Percentiles rank a stretch among this genome's conserved stretches.
These are phyloP conservation scores for Erinaceus europaeus DNA, from an alignment of 2,113 vertebrate species.

Conservation along the genomic window DNA sequence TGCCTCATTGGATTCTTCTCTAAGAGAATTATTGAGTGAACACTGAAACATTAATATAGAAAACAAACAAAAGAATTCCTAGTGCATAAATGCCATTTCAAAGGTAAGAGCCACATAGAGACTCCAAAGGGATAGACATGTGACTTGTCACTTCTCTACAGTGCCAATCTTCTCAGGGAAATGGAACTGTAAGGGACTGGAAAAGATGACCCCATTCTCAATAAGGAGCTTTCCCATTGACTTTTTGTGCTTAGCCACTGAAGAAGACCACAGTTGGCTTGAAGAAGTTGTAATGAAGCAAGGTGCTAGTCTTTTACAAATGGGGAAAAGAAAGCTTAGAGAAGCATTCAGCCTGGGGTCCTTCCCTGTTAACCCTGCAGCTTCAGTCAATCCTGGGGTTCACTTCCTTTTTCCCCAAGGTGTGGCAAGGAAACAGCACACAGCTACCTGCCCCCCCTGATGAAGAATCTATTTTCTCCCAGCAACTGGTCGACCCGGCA, in stretches of 20 bases:
- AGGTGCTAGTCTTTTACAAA: neutral
- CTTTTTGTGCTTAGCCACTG: too few relatives aligned
- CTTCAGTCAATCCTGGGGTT: neutral
- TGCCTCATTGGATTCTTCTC: neutral
- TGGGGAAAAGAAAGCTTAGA: neutral
- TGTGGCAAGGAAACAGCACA: fast-evolving
- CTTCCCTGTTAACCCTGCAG: neutral
- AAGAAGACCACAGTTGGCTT: too few relatives aligned
- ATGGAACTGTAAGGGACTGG: too few relatives aligned
- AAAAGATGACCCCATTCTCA: too few relatives aligned
- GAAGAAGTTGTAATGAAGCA: neutral
- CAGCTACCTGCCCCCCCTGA: neutral
- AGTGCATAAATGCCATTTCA: too few relatives aligned
- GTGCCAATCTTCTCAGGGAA: too few relatives aligned
- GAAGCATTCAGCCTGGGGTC: neutral
- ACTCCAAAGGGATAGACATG: too few relatives aligned
- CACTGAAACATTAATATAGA: neutral
- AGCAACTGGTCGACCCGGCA: constrained; percentile 73
- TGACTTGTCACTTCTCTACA: too few relatives aligned
- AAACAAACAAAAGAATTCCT: too few relatives aligned
- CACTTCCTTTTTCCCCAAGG: neutral
- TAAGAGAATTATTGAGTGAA: neutral
- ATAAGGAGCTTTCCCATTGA: too few relatives aligned
- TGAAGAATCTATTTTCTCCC: constrained; percentile 65
- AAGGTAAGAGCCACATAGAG: too few relatives aligned